Evolutionary conservation across 2,113 vertebrate genomes (phyloP).

Genomic region (Steatornis caripensis): DNA sequence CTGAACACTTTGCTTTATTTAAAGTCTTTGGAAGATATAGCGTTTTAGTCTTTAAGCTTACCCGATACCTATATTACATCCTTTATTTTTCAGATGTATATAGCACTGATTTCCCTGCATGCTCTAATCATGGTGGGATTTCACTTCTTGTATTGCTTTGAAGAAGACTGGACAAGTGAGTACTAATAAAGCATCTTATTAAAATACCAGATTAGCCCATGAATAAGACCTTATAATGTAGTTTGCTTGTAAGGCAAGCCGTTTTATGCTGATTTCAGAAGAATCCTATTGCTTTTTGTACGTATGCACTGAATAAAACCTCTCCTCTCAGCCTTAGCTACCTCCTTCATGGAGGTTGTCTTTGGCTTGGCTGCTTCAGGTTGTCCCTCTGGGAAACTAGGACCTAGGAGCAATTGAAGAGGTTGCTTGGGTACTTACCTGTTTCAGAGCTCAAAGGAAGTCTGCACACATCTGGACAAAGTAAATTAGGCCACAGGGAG

Average conservation of each 20-base stretch:
- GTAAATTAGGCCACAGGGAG: not conserved
- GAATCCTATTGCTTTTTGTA: not conserved
- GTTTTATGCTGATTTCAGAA: not conserved
- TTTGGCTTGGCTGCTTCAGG: not conserved
- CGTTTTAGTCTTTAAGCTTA: not conserved
- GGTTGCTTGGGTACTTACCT: not conserved
- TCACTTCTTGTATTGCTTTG: conserved; percentile 95
- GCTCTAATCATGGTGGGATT: conserved; percentile 91
- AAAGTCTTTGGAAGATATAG: not conserved
- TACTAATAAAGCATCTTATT: conserved; percentile 5
- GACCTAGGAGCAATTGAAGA: not conserved
- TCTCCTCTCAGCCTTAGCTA: not conserved
- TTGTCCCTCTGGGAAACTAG: not conserved
- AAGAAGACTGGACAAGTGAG: conserved; percentile 97
- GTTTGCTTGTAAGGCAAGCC: not conserved
- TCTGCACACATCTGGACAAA: not conserved
- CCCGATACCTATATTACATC: not conserved
- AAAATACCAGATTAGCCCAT: not conserved
- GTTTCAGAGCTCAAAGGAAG: not conserved
- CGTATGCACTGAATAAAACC: not conserved
- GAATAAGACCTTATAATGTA: not conserved
- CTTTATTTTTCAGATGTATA: conserved; percentile 91
- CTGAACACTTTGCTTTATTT: not conserved
- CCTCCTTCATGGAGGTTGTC: not conserved
- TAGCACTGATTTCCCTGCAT: conserved; percentile 95